A percentile compares a stretch with the other conserved stretches of the same genome.
Conservation (phyloP, 1,140 invertebrate species). For the Ephestia elutella region DNA sequence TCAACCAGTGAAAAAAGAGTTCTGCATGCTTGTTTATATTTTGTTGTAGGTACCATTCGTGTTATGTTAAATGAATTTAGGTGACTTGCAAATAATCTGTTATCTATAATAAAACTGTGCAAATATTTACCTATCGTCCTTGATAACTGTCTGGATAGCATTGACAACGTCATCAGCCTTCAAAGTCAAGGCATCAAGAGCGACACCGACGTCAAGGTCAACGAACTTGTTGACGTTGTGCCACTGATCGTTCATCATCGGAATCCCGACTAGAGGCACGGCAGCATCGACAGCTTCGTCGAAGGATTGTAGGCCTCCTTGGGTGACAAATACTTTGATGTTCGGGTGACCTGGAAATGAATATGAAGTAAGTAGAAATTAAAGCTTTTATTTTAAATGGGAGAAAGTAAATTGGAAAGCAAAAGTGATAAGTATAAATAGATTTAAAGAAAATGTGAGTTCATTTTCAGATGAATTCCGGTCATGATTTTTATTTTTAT, state of each 20-base stretch:
- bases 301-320: slow-evolving; percentile 75
- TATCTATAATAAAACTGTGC: no score
- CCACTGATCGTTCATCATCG: slow-evolving; percentile 39
- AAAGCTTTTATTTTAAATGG: no score
- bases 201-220: slow-evolving; percentile 6
- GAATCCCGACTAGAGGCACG: slow-evolving; percentile 73
- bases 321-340: slow-evolving; percentile 73
- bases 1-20: no score
- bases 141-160: slow-evolving; percentile 14
- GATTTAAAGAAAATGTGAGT: no score
- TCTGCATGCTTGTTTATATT: background rate
- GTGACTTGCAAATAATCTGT: no score
- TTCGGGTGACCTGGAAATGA: slow-evolving; percentile 65
- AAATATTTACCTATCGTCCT: slow-evolving; percentile 4
- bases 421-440: no score
- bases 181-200: slow-evolving; percentile 12
- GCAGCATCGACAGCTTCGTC: slow-evolving; percentile 73
- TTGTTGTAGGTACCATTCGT: no score
- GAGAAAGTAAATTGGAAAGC: no score
- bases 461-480: no score
- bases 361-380: background rate
- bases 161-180: slow-evolving; percentile 12
- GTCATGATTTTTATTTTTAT: no score
- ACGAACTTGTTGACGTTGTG: slow-evolving; percentile 23
- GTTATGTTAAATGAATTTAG: no score